Base-by-base conservation (phyloP, 1,140 invertebrate genomes). In the Delia radicum region DNA sequence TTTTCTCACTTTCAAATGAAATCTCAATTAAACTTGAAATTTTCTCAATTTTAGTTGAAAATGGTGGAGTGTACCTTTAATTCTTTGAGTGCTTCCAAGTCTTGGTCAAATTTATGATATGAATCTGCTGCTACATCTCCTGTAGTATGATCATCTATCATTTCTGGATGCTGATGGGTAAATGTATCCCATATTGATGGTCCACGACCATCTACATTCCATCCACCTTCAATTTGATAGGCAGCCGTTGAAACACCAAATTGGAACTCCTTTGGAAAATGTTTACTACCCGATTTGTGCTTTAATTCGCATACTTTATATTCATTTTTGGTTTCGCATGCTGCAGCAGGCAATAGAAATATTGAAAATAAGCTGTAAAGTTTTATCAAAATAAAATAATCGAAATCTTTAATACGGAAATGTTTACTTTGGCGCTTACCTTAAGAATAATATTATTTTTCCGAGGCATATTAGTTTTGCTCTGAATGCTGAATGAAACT, bases 201-300 rank as follows among this genome's bases (percentile, higher is more conserved):
- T 13, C 87, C 84, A 86, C 90, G 90, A 46, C 88, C 90, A 81
- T 87, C 88, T 78, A 79, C 87, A 81, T 91, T 90, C 91, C 91
- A 91, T 74, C 77, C 90, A 74, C 90, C 90, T 87, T 91, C 90
- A 71, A 90, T 88, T 87, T 91, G 90, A 87, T 88, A 91, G 69
- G 90, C 87, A 29, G 90, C 88, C 74, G 90, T 89, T 8, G 89
- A 86, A 13, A 88, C 87, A 28, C 89, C 90, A 79, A 91, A 89
- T 37, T 87, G 87, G 83, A 91, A 91, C 77, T 86, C 81, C 26
- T 87, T 79, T 2, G 91, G 90, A 82, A 92, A 90, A 71, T 78
- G 28, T 69, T 33, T 26, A 74, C 63, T 75, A 31, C 72, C 74
- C 13, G 28, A 10, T n/a, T 63, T 29, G 26, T 74, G 74, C 33